These are phyloP conservation scores for Galerucella nymphaeae DNA, from an alignment of 2,888 invertebrate species.

Conservation along the genomic window DNA sequence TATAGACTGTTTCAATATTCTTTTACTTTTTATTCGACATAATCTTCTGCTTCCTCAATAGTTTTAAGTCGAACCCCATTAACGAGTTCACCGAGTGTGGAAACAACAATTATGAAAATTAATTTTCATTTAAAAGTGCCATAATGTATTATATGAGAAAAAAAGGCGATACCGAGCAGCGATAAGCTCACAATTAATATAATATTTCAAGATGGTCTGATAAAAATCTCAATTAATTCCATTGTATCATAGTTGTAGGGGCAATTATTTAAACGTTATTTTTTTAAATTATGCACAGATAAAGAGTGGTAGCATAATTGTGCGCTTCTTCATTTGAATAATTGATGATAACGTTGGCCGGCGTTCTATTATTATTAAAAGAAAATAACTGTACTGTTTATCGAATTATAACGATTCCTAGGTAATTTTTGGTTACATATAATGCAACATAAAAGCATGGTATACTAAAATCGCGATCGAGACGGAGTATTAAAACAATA, in stretches of 20 bases:
- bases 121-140: constrained; percentile 43
- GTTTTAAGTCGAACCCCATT: constrained; percentile 31
- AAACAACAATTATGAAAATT: constrained; percentile 43
- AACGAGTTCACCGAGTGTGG: constrained; percentile 35
- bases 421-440: not conserved
- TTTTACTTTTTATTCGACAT: constrained; percentile 19
- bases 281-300: constrained; percentile 52
- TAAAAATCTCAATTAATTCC: constrained; percentile 45
- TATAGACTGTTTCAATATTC: not conserved
- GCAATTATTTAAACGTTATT: constrained; percentile 50
- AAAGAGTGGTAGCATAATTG: constrained; percentile 51
- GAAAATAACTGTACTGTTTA: constrained; percentile 11
- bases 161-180: constrained; percentile 38
- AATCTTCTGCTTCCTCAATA: constrained; percentile 30
- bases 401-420: not conserved
- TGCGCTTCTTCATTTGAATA: constrained; percentile 51
- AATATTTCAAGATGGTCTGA: constrained; percentile 44
- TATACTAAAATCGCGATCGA: too few species aligned
- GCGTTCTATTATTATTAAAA: constrained; percentile 20
- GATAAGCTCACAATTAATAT: constrained; percentile 46
- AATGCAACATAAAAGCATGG: too few species aligned
- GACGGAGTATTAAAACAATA: too few species aligned
- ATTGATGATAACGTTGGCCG: constrained; percentile 38
- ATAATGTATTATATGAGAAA: constrained; percentile 39
- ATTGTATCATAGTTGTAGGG: constrained; percentile 42